phyloP scores from a whole-genome alignment of 2,888 invertebrate genomes.

The Nomada flava region DNA sequence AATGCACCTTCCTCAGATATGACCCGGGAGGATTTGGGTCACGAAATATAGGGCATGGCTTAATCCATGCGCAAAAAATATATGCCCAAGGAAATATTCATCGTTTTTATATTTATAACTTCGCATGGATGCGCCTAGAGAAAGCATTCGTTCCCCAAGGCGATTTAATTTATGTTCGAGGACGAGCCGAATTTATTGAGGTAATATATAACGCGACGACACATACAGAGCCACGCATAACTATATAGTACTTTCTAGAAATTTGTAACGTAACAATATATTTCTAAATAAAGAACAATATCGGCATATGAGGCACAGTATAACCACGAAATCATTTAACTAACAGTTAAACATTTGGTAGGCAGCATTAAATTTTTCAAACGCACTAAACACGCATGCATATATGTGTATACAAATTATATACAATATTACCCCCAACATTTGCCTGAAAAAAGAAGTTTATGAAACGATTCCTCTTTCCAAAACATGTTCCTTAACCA shows the following conservation, averaged over 20 bases:
- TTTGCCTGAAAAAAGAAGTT: neutral
- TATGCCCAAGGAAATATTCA: conserved; percentile 21
- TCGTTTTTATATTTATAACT: conserved; percentile 14
- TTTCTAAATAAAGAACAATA: too few relatives aligned
- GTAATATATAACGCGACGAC: too few relatives aligned
- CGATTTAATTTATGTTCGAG: neutral
- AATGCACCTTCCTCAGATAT: conserved; percentile 25
- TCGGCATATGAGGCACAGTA: too few relatives aligned
- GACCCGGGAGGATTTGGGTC: conserved; percentile 46
- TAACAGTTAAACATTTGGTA: too few relatives aligned
- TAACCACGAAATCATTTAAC: too few relatives aligned
- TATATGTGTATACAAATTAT: too few relatives aligned
- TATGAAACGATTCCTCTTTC: neutral
- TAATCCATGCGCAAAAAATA: conserved; percentile 42
- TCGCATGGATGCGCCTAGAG: neutral
- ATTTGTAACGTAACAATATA: too few relatives aligned
- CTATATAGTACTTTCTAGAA: too few relatives aligned
- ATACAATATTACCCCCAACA: neutral
- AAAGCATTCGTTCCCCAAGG: neutral
- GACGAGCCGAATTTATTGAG: neutral
- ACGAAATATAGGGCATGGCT: conserved; percentile 40
- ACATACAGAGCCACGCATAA: too few relatives aligned
- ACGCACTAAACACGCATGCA: too few relatives aligned
- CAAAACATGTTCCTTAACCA: neutral
- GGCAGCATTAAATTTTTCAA: too few relatives aligned